Evolutionary conservation across 2,113 vertebrate species (phyloP).

Genomic region (Heptranchias perlo): DNA sequence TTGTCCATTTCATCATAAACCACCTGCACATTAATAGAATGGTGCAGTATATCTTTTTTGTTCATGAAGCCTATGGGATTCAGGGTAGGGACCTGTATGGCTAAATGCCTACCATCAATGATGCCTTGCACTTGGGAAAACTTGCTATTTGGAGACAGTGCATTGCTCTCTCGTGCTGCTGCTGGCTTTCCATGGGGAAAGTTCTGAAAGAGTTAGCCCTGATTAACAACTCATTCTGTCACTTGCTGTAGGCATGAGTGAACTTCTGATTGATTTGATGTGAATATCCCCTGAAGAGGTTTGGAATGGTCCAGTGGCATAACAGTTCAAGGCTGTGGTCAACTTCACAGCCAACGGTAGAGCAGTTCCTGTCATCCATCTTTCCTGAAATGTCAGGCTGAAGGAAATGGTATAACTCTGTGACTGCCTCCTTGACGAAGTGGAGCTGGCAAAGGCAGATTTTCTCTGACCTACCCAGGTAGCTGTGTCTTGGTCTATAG

Average conservation of each 20-base stretch:
- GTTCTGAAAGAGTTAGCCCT: not conserved
- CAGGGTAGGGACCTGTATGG: not conserved
- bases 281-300: not conserved
- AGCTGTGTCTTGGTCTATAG: not conserved
- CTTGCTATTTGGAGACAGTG: not conserved
- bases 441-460: not conserved
- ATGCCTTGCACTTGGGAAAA: not conserved
- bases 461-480: not conserved
- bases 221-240: constrained; percentile 10
- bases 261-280: not conserved
- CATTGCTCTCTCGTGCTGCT: not conserved
- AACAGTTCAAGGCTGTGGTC: not conserved
- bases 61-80: not conserved
- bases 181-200: not conserved
- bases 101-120: not conserved
- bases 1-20: not conserved
- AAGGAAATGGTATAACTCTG: not conserved
- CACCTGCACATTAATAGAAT: not conserved
- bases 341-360: not conserved
- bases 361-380: not conserved
- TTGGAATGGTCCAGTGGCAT: not conserved
- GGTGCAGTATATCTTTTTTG: not conserved
- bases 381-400: not conserved
- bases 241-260: not conserved
- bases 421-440: not conserved